These are phyloP conservation scores for Oenanthe melanoleuca DNA, from an alignment of 2,113 vertebrate genomes.

Conservation along the genomic window DNA sequence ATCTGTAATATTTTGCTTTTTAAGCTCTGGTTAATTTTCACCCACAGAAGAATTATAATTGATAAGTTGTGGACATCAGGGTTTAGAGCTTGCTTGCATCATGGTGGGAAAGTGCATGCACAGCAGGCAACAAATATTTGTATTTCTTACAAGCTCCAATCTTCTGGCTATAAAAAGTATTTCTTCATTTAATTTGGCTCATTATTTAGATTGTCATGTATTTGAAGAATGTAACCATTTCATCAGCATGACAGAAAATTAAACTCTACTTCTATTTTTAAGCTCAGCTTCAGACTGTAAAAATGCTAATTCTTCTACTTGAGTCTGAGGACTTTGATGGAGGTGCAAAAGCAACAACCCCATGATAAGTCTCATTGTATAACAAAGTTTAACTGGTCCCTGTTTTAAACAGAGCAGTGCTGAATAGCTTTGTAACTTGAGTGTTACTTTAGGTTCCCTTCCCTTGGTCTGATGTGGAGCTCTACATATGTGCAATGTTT, in stretches of 20 bases:
- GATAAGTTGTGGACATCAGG: not conserved
- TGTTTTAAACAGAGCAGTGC: not conserved
- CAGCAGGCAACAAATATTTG: not conserved
- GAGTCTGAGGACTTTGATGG: not conserved
- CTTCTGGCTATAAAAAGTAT: not conserved
- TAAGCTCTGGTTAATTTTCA: not conserved
- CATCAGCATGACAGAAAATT: not conserved
- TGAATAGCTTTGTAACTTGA: not conserved
- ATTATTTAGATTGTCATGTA: not conserved
- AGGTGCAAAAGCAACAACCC: not conserved
- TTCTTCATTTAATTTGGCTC: conserved; percentile 9
- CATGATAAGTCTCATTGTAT: not conserved
- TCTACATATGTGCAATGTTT: not conserved
- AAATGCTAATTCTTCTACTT: conserved; percentile 1
- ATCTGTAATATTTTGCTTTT: not conserved
- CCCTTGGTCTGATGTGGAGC: not conserved
- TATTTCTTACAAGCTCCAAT: not conserved
- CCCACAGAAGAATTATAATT: not conserved
- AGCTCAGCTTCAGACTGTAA: not conserved
- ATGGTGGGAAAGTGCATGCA: not conserved
- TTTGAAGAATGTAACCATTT: not conserved
- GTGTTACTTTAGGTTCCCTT: not conserved
- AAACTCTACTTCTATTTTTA: not conserved
- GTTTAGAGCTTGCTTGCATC: not conserved
- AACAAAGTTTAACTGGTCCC: not conserved